Evolutionary conservation across 2,888 invertebrate genomes (phyloP).

Genomic region (Melieria omissa): DNA sequence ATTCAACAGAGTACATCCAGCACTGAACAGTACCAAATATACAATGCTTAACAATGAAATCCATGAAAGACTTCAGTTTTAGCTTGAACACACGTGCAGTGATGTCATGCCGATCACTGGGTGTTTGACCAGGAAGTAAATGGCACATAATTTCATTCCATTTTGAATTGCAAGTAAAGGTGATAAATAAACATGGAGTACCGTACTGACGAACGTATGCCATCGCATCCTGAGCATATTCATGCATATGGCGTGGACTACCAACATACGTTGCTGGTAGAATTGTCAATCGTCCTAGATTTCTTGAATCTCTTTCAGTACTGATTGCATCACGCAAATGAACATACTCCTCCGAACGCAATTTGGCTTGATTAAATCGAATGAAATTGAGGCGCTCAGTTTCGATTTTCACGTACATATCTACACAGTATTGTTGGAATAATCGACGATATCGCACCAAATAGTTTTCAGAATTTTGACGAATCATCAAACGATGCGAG

Average conservation of each 20-base stretch:
- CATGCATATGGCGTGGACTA: slow-evolving; percentile 45
- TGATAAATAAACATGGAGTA: slow-evolving; percentile 39
- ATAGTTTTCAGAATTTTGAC: slow-evolving; percentile 13
- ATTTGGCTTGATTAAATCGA: slow-evolving; percentile 2
- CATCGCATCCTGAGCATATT: slow-evolving; percentile 44
- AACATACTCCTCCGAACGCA: slow-evolving; percentile 22
- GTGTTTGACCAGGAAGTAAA: slow-evolving; percentile 46
- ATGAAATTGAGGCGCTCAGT: slow-evolving; percentile 1
- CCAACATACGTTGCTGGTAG: slow-evolving; percentile 41
- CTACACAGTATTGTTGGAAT: slow-evolving; percentile 2
- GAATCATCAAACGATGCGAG: slow-evolving; percentile 12
- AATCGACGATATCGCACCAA: neutral
- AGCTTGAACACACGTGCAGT: slow-evolving; percentile 11
- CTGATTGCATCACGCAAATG: slow-evolving; percentile 25
- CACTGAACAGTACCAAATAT: slow-evolving; percentile 1
- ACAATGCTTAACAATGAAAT: neutral
- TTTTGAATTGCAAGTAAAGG: slow-evolving; percentile 37
- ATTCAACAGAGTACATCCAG: slow-evolving; percentile 47
- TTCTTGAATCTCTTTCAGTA: slow-evolving; percentile 26
- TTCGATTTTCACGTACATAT: slow-evolving; percentile 17
- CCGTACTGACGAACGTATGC: slow-evolving; percentile 41
- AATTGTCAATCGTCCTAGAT: slow-evolving; percentile 36
- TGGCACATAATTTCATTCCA: slow-evolving; percentile 39
- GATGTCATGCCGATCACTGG: slow-evolving; percentile 49
- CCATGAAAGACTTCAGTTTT: neutral